Evolutionary conservation across 2,888 invertebrate genomes (phyloP).

Genomic region (Lomographa bimaculata): DNA sequence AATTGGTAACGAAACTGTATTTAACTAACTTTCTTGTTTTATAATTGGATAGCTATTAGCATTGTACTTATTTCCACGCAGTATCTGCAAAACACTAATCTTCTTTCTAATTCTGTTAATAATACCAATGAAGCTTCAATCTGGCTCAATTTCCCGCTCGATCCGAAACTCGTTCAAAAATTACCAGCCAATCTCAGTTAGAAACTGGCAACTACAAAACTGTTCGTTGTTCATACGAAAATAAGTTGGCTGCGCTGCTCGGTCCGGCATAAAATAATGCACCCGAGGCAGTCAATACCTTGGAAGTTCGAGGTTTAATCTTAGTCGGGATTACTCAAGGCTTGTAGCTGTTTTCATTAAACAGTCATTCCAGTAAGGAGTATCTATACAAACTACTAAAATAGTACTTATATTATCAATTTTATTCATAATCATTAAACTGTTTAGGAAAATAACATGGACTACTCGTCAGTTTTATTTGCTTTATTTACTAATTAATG

Average conservation of each 20-base stretch:
- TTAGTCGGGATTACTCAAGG: slow-evolving; percentile 63
- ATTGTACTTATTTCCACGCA: too few species aligned
- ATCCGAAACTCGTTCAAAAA: slow-evolving; percentile 22
- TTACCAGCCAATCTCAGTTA: slow-evolving; percentile 34
- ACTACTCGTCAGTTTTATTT: too few species aligned
- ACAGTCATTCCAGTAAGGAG: slow-evolving; percentile 18
- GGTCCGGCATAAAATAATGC: slow-evolving; percentile 64
- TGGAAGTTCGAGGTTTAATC: slow-evolving; percentile 70
- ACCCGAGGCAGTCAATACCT: slow-evolving; percentile 60
- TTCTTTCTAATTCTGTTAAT: slow-evolving; percentile 10
- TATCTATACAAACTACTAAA: background rate
- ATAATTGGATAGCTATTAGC: too few species aligned
- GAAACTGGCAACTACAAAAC: slow-evolving; percentile 24
- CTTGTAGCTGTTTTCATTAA: slow-evolving; percentile 51
- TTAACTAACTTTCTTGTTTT: too few species aligned
- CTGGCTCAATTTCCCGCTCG: slow-evolving; percentile 16
- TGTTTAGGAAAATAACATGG: too few species aligned
- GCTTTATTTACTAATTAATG: too few species aligned
- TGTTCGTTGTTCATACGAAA: slow-evolving; percentile 37
- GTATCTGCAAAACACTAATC: background rate
- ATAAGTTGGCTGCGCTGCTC: slow-evolving; percentile 45
- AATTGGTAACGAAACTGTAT: too few species aligned
- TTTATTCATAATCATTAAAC: too few species aligned
- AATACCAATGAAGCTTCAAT: slow-evolving; percentile 7
- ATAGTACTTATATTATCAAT: too few species aligned